Percentiles rank a stretch among this genome's conserved stretches.
These are phyloP conservation scores for Drosophila kikkawai DNA, from an alignment of 1,140 invertebrate species.

Conservation along the genomic window DNA sequence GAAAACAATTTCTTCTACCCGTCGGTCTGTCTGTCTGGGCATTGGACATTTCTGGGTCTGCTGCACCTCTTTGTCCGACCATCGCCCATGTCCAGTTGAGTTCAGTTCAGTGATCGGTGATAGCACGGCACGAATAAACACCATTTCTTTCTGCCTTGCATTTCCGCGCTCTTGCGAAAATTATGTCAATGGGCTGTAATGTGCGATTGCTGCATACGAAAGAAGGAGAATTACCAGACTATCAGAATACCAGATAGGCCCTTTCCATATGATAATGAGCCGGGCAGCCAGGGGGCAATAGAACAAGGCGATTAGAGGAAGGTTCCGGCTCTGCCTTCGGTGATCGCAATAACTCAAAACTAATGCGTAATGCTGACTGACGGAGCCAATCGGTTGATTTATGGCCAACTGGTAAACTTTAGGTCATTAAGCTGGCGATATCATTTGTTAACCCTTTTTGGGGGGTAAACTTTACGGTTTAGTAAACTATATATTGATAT, in stretches of 20 bases:
- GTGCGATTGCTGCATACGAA: constrained; percentile 31
- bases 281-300: constrained; percentile 18
- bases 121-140: constrained; percentile 43
- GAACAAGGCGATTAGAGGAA: constrained; percentile 29
- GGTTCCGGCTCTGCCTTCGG: background rate
- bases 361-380: constrained; percentile 27
- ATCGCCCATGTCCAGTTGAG: constrained; percentile 21
- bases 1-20: constrained; percentile 33
- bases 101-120: constrained; percentile 23
- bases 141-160: constrained; percentile 49
- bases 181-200: constrained; percentile 52
- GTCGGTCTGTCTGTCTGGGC: constrained; percentile 4
- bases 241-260: constrained; percentile 47
- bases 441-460: background rate
- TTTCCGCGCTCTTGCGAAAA: constrained; percentile 61
- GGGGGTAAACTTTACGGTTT: no score
- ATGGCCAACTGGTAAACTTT: constrained; percentile 25
- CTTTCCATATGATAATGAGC: constrained; percentile 47
- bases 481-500: background rate
- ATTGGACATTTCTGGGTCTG: constrained; percentile 30
- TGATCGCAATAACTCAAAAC: constrained; percentile 19
- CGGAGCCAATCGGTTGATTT: constrained; percentile 27
- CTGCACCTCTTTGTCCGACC: constrained; percentile 29
- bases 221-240: constrained; percentile 5
- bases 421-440: constrained; percentile 8